These are phyloP conservation scores for Nesogale talazaci DNA, from an alignment of 2,113 vertebrate genomes.

Conservation along the genomic window DNA sequence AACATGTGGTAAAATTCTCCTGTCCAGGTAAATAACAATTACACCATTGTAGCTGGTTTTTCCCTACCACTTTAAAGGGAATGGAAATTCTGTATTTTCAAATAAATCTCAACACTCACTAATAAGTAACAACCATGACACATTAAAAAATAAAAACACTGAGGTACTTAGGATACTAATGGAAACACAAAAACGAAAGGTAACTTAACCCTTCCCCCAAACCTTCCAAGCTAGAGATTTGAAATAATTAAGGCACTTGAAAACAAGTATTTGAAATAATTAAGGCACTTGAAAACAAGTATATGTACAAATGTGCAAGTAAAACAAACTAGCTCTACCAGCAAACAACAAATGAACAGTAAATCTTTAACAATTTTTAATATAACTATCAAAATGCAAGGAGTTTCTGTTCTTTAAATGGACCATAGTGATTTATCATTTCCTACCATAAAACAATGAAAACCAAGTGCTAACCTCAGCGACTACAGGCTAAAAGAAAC, in stretches of 20 bases:
- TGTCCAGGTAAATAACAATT: not conserved
- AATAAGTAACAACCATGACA: slow-evolving; percentile 56
- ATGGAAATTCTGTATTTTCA: slow-evolving; percentile 58
- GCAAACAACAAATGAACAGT: slow-evolving; percentile 62
- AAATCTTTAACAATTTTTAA: slow-evolving; percentile 72
- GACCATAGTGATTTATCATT: slow-evolving; percentile 45
- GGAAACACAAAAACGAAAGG: slow-evolving; percentile 80
- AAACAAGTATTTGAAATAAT: no score
- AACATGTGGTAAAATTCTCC: slow-evolving; percentile 13
- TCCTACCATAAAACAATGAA: slow-evolving; percentile 68
- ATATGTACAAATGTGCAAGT: slow-evolving; percentile 76
- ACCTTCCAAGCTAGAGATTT: slow-evolving; percentile 83
- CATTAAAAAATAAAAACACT: slow-evolving; percentile 50
- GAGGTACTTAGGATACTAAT: slow-evolving; percentile 80
- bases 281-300: slow-evolving; percentile 88
- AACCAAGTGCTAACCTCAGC: slow-evolving; percentile 68
- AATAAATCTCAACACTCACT: slow-evolving; percentile 66
- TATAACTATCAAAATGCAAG: slow-evolving; percentile 63
- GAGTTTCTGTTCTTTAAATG: slow-evolving; percentile 68
- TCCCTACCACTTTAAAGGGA: slow-evolving; percentile 54
- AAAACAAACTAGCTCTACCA: slow-evolving; percentile 76
- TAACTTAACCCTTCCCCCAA: slow-evolving; percentile 80
- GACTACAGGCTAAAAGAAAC: slow-evolving; percentile 62
- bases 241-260: no score
- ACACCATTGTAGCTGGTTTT: slow-evolving; percentile 35